phyloP scores from a whole-genome alignment of 2,888 invertebrate species.

The Harpalus rubripes region DNA sequence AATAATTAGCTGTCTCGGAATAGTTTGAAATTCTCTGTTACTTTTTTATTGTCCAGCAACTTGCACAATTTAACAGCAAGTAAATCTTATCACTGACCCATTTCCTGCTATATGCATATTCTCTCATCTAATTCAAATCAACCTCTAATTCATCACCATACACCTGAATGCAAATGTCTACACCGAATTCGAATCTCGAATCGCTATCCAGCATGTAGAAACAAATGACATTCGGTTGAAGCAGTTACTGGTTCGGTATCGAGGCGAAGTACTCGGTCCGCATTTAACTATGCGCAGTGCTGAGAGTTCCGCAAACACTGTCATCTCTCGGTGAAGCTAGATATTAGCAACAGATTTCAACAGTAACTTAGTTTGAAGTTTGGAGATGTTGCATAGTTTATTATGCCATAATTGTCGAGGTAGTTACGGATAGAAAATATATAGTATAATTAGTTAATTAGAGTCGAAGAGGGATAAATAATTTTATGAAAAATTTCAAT shows the following conservation, averaged over 20 bases:
- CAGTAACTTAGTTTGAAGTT: neutral
- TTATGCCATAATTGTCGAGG: neutral
- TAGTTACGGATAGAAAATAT: neutral
- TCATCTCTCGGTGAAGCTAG: neutral
- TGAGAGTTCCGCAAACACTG: neutral
- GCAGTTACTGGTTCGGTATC: neutral
- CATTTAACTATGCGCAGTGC: neutral
- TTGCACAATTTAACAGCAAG: no score
- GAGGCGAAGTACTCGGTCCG: neutral
- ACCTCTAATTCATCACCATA: neutral
- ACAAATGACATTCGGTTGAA: neutral
- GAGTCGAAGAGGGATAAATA: neutral
- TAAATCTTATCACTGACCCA: no score
- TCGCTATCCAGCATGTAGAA: neutral
- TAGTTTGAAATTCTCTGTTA: no score
- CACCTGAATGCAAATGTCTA: constrained; percentile 5
- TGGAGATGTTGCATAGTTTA: neutral
- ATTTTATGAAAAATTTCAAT: no score
- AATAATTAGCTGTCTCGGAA: no score
- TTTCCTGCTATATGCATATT: no score
- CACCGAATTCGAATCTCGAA: neutral
- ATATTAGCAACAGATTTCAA: neutral
- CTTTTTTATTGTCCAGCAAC: no score
- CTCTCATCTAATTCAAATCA: neutral
- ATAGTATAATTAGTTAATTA: neutral